Evolutionary conservation across 2,888 invertebrate species (phyloP).

Genomic region (Tethea ocularis): DNA sequence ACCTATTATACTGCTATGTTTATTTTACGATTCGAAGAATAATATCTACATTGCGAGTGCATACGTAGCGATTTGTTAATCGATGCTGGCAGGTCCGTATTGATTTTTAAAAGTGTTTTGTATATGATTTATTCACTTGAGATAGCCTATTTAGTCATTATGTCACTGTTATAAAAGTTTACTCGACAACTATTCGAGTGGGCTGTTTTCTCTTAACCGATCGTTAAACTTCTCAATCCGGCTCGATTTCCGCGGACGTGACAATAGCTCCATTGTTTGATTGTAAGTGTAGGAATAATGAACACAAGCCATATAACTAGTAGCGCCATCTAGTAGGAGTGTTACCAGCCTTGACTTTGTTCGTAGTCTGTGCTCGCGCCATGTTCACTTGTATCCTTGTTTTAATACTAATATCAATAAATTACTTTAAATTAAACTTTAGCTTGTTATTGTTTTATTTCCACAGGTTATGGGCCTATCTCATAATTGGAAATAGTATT

Average conservation of each 20-base stretch:
- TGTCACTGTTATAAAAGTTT: conserved; percentile 38
- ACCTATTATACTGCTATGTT: not conserved
- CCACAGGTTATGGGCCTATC: too few relatives aligned
- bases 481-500: too few relatives aligned
- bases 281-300: too few relatives aligned
- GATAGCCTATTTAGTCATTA: not conserved
- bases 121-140: not conserved
- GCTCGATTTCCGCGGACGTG: conserved; percentile 56
- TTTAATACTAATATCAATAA: too few relatives aligned
- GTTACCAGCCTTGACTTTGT: too few relatives aligned
- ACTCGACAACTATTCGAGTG: conserved; percentile 28
- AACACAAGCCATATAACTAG: too few relatives aligned
- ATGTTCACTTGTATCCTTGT: too few relatives aligned
- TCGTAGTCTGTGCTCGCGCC: too few relatives aligned
- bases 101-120: not conserved
- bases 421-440: too few relatives aligned
- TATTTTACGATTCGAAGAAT: not conserved
- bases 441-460: too few relatives aligned
- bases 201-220: conserved; percentile 58
- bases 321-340: too few relatives aligned
- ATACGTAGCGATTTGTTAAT: not conserved
- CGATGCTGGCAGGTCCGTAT: not conserved
- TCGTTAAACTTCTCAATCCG: conserved; percentile 47
- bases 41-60: not conserved
- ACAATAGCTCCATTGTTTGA: conserved; percentile 67